These are phyloP conservation scores for Troilus luridus DNA, from an alignment of 2,888 invertebrate species.

Conservation along the genomic window DNA sequence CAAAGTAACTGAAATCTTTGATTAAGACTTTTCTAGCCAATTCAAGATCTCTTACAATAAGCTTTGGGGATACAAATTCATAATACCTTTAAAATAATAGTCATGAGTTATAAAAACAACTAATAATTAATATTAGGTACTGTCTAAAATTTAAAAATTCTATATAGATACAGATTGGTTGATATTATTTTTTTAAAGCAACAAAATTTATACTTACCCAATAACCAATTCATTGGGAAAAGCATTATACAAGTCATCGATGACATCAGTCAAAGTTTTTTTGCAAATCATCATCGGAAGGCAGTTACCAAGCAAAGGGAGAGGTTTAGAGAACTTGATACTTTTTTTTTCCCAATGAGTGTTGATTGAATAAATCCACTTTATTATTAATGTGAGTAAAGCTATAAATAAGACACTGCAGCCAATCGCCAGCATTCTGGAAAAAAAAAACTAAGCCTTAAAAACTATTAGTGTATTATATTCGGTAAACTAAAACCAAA, in stretches of 20 bases:
- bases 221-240: constrained; percentile 6
- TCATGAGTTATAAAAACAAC: not conserved
- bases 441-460: not conserved
- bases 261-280: not conserved
- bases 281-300: not conserved
- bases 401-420: not conserved
- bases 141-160: not conserved
- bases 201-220: not conserved
- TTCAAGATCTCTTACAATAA: constrained; percentile 28
- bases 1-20: constrained; percentile 17
- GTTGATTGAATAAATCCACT: not conserved
- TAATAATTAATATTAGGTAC: not conserved
- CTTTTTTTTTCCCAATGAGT: not conserved
- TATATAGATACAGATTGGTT: not conserved
- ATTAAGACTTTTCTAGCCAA: constrained; percentile 4
- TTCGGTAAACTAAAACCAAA: no score
- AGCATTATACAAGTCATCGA: not conserved
- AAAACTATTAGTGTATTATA: not conserved
- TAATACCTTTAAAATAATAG: not conserved
- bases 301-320: not conserved
- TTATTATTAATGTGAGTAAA: not conserved
- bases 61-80: not conserved
- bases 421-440: not conserved
- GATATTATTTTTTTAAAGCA: no score
- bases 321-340: not conserved